Evolutionary conservation across 1,140 invertebrate genomes (phyloP).

Genomic region (Zeugodacus cucurbitae): DNA sequence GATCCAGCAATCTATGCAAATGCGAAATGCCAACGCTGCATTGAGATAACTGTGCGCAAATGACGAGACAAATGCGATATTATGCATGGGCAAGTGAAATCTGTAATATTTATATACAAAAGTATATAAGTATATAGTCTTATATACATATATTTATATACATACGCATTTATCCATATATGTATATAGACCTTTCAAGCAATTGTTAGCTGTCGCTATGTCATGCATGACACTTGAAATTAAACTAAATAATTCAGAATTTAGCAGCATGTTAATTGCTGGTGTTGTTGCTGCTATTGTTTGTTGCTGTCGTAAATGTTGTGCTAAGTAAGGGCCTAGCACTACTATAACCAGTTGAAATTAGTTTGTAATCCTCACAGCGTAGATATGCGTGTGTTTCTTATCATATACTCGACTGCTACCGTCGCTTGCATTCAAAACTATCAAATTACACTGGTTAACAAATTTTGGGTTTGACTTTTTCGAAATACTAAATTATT

Average conservation of each 20-base stretch:
- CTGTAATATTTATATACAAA: background rate
- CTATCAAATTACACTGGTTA: too few species aligned
- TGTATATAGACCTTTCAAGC: background rate
- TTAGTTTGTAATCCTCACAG: background rate
- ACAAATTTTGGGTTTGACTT: too few species aligned
- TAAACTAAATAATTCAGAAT: background rate
- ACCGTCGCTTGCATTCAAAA: too few species aligned
- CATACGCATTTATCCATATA: background rate
- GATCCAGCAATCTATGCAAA: background rate
- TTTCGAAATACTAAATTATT: too few species aligned
- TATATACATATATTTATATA: background rate
- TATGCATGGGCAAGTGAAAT: background rate
- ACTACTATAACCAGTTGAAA: background rate
- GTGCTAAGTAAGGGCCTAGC: background rate
- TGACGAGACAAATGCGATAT: background rate
- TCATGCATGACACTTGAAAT: background rate
- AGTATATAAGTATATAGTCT: background rate
- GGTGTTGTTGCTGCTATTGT: too few species aligned
- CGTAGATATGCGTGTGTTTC: too few species aligned
- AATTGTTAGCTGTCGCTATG: background rate
- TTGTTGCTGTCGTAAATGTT: background rate
- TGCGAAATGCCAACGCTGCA: background rate
- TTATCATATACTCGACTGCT: too few species aligned
- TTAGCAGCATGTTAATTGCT: background rate
- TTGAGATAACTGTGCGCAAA: background rate